These are phyloP conservation scores for Lagenorhynchus albirostris DNA, from an alignment of 2,113 vertebrate genomes.

Conservation along the genomic window DNA sequence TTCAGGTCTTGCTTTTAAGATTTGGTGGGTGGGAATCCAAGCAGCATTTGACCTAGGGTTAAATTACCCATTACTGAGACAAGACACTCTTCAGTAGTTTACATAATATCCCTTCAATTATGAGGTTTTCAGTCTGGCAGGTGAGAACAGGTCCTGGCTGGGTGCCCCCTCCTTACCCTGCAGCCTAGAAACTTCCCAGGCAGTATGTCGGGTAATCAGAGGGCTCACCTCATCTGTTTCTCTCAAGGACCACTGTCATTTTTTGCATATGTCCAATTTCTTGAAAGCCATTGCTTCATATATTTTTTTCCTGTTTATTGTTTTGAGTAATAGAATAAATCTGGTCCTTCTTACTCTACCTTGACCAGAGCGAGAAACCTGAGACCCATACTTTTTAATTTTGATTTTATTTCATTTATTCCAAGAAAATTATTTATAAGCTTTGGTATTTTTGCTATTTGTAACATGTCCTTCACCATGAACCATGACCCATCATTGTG, in stretches of 20 bases:
- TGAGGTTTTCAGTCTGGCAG: neutral
- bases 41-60: neutral
- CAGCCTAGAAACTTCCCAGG: neutral
- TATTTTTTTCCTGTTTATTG: neutral
- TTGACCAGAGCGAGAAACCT: neutral
- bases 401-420: neutral
- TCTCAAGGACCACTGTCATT: neutral
- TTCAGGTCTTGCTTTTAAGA: neutral
- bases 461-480: neutral
- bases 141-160: neutral
- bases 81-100: neutral
- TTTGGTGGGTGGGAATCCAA: neutral
- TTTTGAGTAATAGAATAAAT: neutral
- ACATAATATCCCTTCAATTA: neutral
- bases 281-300: neutral
- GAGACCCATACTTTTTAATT: neutral
- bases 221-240: neutral
- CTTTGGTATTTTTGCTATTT: neutral
- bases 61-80: neutral
- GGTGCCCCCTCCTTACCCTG: neutral
- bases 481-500: neutral
- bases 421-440: neutral
- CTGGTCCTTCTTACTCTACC: neutral
- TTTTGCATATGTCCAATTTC: neutral
- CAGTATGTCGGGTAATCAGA: neutral